Percentiles rank a stretch among this genome's conserved stretches.
These are phyloP conservation scores for Aphelinus atriplicis DNA, from an alignment of 1,140 invertebrate genomes.

Conservation along the genomic window DNA sequence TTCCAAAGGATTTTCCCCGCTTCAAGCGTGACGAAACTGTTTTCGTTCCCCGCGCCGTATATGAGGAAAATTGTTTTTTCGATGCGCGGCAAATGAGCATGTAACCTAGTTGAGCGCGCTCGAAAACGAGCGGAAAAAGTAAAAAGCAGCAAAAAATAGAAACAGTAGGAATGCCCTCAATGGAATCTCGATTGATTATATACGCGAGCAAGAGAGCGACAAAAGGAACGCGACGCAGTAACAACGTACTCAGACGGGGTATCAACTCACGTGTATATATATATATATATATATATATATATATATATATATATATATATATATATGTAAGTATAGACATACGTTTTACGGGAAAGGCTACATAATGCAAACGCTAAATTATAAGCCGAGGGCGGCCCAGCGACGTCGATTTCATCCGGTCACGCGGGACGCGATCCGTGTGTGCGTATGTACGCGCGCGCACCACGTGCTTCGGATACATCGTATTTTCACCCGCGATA, in stretches of 20 bases:
- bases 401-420: conserved; percentile 14
- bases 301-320: neutral
- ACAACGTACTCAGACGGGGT: too few species aligned
- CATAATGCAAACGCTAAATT: conserved; percentile 1
- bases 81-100: neutral
- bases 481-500: neutral
- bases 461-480: conserved; percentile 15
- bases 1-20: neutral
- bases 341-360: too few species aligned
- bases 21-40: neutral
- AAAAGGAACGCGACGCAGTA: too few species aligned
- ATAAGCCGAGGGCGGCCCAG: neutral
- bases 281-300: neutral
- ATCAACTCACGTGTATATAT: neutral
- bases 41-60: neutral
- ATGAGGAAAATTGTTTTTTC: neutral
- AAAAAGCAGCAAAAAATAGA: neutral
- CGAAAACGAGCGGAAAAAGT: neutral
- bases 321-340: neutral
- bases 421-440: neutral
- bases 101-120: conserved; percentile 4
- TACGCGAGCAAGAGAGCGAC: neutral
- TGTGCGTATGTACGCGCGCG: neutral
- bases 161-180: neutral
- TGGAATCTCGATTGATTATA: conserved; percentile 4